These are phyloP conservation scores for Mesorhabditis sp. DNA, from an alignment of 2,888 invertebrate genomes.

Conservation along the genomic window DNA sequence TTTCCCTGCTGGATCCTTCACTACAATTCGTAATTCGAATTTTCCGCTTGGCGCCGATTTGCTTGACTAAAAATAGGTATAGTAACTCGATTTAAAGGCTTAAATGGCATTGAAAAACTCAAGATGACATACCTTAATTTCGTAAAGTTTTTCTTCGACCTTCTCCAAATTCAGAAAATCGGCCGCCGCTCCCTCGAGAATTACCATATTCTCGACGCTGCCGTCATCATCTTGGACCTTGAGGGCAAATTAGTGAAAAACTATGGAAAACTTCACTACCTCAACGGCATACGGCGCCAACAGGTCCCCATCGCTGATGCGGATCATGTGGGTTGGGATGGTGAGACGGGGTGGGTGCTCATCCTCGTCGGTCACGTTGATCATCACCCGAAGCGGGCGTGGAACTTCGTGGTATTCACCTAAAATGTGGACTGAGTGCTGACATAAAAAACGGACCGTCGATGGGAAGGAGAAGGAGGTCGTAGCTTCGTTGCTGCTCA, in stretches of 20 bases:
- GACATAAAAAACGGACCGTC: slow-evolving; percentile 5
- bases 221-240: background rate
- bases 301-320: background rate
- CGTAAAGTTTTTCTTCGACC: background rate
- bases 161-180: background rate
- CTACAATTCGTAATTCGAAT: background rate
- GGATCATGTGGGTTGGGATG: background rate
- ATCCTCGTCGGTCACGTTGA: background rate
- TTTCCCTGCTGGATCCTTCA: background rate
- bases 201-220: background rate
- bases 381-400: background rate
- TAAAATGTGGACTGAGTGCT: background rate
- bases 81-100: background rate
- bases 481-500: background rate
- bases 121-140: background rate
- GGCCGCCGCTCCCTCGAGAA: background rate
- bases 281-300: background rate
- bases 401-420: background rate
- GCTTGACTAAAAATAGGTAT: background rate
- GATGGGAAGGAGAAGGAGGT: background rate
- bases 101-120: no score
- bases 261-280: background rate
- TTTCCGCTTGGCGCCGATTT: background rate
- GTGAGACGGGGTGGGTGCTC: background rate
- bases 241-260: background rate